Evolutionary conservation across 1,140 invertebrate genomes (phyloP).

Genomic region (Hylaeus anthracinus): DNA sequence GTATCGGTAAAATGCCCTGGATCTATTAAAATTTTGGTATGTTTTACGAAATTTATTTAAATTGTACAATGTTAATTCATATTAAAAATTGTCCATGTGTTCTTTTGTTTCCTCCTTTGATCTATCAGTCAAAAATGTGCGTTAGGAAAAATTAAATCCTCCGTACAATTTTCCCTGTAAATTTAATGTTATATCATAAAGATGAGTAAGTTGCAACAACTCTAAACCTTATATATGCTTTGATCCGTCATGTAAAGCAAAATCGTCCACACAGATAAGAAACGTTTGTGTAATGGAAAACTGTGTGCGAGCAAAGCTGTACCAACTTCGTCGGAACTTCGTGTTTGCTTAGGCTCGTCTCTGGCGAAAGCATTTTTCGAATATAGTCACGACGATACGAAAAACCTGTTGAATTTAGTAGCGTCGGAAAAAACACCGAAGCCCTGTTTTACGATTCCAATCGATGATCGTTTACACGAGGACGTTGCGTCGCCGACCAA

Average conservation of each 20-base stretch:
- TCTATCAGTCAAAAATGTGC: conserved; percentile 1
- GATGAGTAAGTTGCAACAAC: conserved; percentile 20
- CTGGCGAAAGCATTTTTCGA: conserved; percentile 56
- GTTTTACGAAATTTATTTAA: neutral
- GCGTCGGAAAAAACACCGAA: conserved; percentile 17
- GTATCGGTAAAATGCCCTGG: too few species aligned
- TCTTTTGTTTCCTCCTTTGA: conserved; percentile 12
- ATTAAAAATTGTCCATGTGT: neutral
- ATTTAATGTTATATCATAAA: conserved; percentile 1
- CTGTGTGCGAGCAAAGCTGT: conserved; percentile 25
- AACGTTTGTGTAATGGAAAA: neutral
- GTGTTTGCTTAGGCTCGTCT: conserved; percentile 43
- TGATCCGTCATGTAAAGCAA: neutral
- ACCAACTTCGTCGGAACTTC: conserved; percentile 52
- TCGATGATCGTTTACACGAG: neutral
- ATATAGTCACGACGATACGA: conserved; percentile 48
- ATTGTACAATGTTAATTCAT: neutral
- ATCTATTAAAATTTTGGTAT: neutral
- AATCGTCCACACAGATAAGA: conserved; percentile 15
- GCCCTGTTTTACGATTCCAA: conserved; percentile 10
- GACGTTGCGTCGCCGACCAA: neutral
- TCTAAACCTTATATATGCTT: too few species aligned
- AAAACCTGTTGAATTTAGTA: conserved; percentile 61
- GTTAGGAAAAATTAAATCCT: conserved; percentile 22
- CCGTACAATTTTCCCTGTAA: conserved; percentile 3